A percentile compares a stretch with the other conserved stretches of the same genome.
Conservation (phyloP, 1,140 invertebrate species). For the Chironomus tepperi region DNA sequence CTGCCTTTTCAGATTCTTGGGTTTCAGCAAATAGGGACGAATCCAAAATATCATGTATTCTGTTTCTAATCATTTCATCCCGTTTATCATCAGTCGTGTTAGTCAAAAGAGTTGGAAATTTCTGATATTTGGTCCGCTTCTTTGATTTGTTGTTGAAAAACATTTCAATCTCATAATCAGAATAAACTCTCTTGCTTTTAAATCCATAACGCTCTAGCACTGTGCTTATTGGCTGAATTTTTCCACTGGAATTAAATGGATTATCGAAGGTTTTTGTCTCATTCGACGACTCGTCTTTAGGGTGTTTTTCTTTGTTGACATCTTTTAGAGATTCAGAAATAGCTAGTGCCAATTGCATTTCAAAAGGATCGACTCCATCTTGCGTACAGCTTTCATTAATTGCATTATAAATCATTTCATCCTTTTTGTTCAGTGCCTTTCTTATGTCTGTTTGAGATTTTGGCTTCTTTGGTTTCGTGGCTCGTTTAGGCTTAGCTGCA, state of each 20-base stretch:
- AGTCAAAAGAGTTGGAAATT: not conserved
- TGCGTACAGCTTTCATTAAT: slow-evolving; percentile 35
- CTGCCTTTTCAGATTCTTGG: slow-evolving; percentile 31
- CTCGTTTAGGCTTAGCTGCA: not conserved
- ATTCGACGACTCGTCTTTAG: slow-evolving; percentile 26
- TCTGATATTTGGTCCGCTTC: not conserved
- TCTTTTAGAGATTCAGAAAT: slow-evolving; percentile 33
- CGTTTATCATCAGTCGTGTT: slow-evolving; percentile 26
- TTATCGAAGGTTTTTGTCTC: not conserved
- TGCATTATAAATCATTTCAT: slow-evolving; percentile 35
- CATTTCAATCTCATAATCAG: not conserved
- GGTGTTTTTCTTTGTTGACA: not conserved
- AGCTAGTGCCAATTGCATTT: slow-evolving; percentile 37
- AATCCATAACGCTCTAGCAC: slow-evolving; percentile 31
- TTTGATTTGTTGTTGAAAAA: not conserved
- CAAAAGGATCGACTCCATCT: slow-evolving; percentile 36
- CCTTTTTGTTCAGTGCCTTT: slow-evolving; percentile 34
- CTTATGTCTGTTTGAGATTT: slow-evolving; percentile 33
- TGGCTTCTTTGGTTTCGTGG: not conserved
- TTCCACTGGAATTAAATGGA: not conserved
- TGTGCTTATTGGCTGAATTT: not conserved
- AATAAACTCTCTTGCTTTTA: slow-evolving; percentile 29
- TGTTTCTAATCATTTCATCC: slow-evolving; percentile 30
- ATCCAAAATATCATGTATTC: slow-evolving; percentile 36
- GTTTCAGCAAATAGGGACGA: slow-evolving; percentile 31